Evolutionary conservation across 2,797 vertebrate genomes (phyloP).

Genomic region (Clamator glandarius): DNA sequence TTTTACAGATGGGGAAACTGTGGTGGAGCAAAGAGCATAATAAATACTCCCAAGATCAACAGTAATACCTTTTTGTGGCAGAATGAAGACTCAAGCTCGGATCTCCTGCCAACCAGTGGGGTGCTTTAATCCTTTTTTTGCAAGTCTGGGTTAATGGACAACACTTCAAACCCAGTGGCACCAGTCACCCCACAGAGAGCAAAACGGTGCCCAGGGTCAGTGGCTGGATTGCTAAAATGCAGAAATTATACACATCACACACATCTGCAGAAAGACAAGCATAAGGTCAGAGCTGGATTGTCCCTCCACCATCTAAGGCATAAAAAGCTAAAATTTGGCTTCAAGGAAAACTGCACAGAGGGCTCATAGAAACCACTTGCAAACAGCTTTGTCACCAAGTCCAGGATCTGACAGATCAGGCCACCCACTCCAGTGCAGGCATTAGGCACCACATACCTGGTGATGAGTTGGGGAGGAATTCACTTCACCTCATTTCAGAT

Average conservation of each 20-base stretch:
- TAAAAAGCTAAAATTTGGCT: background rate
- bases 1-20: constrained; percentile 36
- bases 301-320: background rate
- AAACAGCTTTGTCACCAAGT: background rate
- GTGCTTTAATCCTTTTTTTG: background rate
- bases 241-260: background rate
- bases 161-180: constrained; percentile 11
- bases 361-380: background rate
- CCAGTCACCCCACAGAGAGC: constrained; percentile 10
- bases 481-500: background rate
- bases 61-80: background rate
- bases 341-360: background rate
- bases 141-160: background rate
- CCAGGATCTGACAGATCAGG: background rate
- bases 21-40: constrained; percentile 22
- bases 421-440: background rate
- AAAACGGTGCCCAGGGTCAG: background rate
- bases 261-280: background rate
- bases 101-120: constrained; percentile 35
- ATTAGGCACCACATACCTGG: background rate
- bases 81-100: constrained; percentile 3
- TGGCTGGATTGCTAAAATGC: background rate
- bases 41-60: constrained; percentile 20
- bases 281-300: background rate
- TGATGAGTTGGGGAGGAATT: background rate